A percentile compares a stretch with the other conserved stretches of the same genome.
phyloP scores from a whole-genome alignment of 1,140 invertebrate genomes.

The Babylonia areolata region DNA sequence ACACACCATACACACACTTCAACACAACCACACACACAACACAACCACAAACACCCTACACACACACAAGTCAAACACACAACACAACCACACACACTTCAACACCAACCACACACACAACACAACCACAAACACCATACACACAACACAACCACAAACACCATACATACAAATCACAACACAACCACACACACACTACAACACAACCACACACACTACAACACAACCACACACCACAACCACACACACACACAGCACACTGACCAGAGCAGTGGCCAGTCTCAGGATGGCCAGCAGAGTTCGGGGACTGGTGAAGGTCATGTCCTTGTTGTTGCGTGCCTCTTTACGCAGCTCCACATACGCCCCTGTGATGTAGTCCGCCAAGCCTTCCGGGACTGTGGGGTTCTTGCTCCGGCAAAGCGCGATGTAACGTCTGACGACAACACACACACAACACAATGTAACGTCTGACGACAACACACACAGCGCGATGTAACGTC shows the following conservation, averaged over 20 bases:
- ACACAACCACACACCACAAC: no score
- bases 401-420: slow-evolving; percentile 94
- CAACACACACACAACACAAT: slow-evolving; percentile 87
- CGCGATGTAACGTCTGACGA: slow-evolving; percentile 86
- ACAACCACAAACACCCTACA: no score
- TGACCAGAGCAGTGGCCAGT: slow-evolving; percentile 91
- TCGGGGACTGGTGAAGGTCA: slow-evolving; percentile 77
- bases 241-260: slow-evolving; percentile 38
- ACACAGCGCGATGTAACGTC: slow-evolving; percentile 92
- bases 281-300: slow-evolving; percentile 95
- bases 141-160: no score
- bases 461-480: slow-evolving; percentile 83
- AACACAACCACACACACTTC: no score
- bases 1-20: no score
- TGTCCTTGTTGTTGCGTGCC: slow-evolving; percentile 91
- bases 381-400: slow-evolving; percentile 88
- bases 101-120: no score
- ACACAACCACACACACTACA: no score
- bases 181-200: no score
- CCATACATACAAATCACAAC: no score
- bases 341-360: slow-evolving; percentile 96
- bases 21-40: no score
- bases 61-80: no score
- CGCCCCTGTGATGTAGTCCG: slow-evolving; percentile 93
- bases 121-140: no score